Evolutionary conservation across 2,113 vertebrate genomes (phyloP).

Genomic region (Diglossa brunneiventris): DNA sequence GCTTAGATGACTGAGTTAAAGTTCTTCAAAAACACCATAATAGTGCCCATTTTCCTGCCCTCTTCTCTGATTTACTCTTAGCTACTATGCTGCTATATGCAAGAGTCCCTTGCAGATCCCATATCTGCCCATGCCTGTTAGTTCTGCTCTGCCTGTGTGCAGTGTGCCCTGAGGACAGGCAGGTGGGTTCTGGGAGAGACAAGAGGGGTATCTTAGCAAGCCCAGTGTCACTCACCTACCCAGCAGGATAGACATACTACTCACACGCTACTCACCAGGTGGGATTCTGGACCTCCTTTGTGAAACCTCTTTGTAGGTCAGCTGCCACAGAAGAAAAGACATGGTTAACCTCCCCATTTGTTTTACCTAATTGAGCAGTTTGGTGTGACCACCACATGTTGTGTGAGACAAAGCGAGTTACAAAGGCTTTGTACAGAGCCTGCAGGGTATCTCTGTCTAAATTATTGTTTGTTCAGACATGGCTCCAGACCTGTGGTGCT

Average conservation of each 20-base stretch:
- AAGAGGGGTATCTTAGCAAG: not conserved
- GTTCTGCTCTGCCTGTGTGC: not conserved
- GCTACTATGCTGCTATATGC: not conserved
- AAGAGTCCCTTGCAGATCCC: not conserved
- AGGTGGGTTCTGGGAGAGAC: not conserved
- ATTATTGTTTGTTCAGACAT: not conserved
- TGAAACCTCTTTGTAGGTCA: not conserved
- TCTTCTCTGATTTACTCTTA: not conserved
- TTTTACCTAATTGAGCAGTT: not conserved
- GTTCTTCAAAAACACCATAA: not conserved
- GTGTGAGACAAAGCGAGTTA: not conserved
- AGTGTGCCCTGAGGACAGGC: rapidly evolving
- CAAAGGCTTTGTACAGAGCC: not conserved
- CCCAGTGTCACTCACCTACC: not conserved
- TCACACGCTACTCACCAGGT: not conserved
- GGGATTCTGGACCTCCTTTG: not conserved
- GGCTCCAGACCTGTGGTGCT: not conserved
- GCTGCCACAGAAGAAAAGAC: not conserved
- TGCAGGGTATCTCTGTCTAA: rapidly evolving
- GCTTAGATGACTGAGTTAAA: not conserved
- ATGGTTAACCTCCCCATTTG: not conserved
- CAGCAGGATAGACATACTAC: not conserved
- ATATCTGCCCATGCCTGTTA: too few relatives aligned
- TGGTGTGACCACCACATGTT: rapidly evolving
- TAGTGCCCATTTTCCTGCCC: not conserved